phyloP scores from a whole-genome alignment of 1,140 invertebrate species.

The Philaenus spumarius region DNA sequence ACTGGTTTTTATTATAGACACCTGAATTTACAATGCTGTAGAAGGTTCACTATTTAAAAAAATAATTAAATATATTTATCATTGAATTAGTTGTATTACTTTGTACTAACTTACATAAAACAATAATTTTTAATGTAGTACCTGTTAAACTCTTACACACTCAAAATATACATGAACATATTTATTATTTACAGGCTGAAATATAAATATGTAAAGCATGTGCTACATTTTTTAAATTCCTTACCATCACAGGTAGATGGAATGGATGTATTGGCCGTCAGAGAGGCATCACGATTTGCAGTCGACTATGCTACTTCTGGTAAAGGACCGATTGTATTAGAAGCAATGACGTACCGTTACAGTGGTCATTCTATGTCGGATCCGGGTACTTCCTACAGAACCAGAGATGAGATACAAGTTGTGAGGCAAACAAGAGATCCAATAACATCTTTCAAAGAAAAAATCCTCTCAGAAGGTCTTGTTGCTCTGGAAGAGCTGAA shows the following conservation, averaged over 20 bases:
- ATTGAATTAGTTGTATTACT: too few relatives aligned
- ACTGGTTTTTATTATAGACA: too few relatives aligned
- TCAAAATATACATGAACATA: background rate
- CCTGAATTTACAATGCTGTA: too few relatives aligned
- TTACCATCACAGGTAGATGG: constrained; percentile 53
- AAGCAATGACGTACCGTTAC: constrained; percentile 56
- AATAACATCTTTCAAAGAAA: constrained; percentile 59
- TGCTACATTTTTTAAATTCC: background rate
- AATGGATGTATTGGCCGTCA: constrained; percentile 67
- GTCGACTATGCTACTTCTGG: constrained; percentile 50
- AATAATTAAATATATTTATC: too few relatives aligned
- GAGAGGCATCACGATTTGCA: constrained; percentile 55
- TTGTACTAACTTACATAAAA: too few relatives aligned
- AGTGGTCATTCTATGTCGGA: constrained; percentile 53
- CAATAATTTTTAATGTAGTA: background rate
- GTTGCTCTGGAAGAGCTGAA: constrained; percentile 52
- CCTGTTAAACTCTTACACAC: background rate
- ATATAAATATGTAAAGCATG: background rate
- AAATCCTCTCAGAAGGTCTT: constrained; percentile 46
- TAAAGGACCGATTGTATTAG: constrained; percentile 65
- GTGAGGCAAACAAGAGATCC: constrained; percentile 64
- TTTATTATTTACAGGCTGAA: background rate
- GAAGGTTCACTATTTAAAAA: too few relatives aligned
- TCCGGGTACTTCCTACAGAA: constrained; percentile 47
- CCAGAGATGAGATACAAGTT: constrained; percentile 65